Conservation (phyloP, 2,888 invertebrate genomes). For the Graphium colonna region DNA sequence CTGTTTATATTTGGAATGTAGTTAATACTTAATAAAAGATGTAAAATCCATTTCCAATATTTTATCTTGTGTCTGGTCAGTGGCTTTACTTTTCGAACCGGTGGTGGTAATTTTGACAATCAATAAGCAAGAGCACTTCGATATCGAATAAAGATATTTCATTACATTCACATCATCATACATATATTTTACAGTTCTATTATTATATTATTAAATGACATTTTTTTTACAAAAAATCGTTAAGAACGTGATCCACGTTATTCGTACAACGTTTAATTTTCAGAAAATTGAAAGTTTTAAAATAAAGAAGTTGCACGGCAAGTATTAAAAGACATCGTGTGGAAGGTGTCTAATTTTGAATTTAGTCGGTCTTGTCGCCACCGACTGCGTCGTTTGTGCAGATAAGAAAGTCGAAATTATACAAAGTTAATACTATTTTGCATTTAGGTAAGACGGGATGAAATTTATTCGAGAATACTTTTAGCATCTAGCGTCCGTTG, state of each 20-base stretch:
- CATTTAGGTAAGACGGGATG: slow-evolving; percentile 50
- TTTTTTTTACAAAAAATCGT: too few species aligned
- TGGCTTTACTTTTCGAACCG: too few species aligned
- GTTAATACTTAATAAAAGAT: too few species aligned
- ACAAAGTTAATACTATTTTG: slow-evolving; percentile 55
- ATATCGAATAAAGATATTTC: too few species aligned
- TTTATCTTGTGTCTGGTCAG: too few species aligned
- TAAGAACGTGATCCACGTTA: neutral
- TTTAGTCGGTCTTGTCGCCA: slow-evolving; percentile 33
- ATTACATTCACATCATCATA: too few species aligned
- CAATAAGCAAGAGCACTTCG: too few species aligned
- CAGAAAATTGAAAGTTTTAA: slow-evolving; percentile 28
- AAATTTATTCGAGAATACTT: slow-evolving; percentile 49
- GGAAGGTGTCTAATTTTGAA: slow-evolving; percentile 25
- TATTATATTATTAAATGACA: too few species aligned
- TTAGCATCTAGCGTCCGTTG: slow-evolving; percentile 29
- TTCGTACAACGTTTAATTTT: neutral
- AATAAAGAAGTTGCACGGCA: slow-evolving; percentile 31
- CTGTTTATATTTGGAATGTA: too few species aligned
- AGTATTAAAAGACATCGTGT: slow-evolving; percentile 21
- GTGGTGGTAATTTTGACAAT: too few species aligned
- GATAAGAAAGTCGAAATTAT: slow-evolving; percentile 59
- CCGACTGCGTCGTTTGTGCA: slow-evolving; percentile 41
- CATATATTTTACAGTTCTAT: too few species aligned
- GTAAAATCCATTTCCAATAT: too few species aligned